Evolutionary conservation across 2,888 invertebrate genomes (phyloP).

Genomic region (Ophion ventricosus): DNA sequence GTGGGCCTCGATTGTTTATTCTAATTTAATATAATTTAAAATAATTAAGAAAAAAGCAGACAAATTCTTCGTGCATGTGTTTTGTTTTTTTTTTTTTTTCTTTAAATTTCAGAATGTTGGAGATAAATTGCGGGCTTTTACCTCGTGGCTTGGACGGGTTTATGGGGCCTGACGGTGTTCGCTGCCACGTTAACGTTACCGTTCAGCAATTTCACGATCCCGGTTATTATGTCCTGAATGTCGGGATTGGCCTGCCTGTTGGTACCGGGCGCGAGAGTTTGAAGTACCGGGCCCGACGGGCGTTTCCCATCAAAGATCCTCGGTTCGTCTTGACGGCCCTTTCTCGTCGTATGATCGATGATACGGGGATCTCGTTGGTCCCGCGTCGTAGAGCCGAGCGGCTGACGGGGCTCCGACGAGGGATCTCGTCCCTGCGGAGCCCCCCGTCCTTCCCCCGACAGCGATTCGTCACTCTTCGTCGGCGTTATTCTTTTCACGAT

Average conservation of each 20-base stretch:
- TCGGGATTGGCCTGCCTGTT: conserved; percentile 88
- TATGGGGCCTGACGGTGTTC: conserved; percentile 88
- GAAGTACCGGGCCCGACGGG: conserved; percentile 73
- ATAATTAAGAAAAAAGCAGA: not conserved
- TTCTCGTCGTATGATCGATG: conserved; percentile 71
- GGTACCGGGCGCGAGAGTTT: conserved; percentile 70
- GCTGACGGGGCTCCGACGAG: conserved; percentile 88
- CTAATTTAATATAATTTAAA: no score
- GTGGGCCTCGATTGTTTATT: conserved; percentile 96
- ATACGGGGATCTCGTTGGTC: conserved; percentile 72
- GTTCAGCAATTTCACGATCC: conserved; percentile 93
- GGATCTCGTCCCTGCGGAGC: conserved; percentile 89
- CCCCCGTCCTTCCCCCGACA: conserved; percentile 90
- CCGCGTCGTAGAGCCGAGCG: conserved; percentile 81
- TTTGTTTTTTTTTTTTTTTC: not conserved
- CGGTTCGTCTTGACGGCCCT: conserved; percentile 78
- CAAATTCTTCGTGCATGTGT: not conserved
- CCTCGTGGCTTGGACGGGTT: conserved; percentile 85
- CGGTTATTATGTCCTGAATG: conserved; percentile 95
- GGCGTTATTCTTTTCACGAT: conserved; percentile 75
- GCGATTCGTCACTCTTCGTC: conserved; percentile 74
- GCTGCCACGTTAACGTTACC: conserved; percentile 95
- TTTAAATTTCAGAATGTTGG: conserved; percentile 48
- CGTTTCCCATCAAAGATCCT: conserved; percentile 80
- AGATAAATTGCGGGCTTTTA: conserved; percentile 58